Evolutionary conservation across 2,113 vertebrate genomes (phyloP), one percentile per base, ranked within the genome.

Genomic region (Macheiramphus alcinus): DNA sequence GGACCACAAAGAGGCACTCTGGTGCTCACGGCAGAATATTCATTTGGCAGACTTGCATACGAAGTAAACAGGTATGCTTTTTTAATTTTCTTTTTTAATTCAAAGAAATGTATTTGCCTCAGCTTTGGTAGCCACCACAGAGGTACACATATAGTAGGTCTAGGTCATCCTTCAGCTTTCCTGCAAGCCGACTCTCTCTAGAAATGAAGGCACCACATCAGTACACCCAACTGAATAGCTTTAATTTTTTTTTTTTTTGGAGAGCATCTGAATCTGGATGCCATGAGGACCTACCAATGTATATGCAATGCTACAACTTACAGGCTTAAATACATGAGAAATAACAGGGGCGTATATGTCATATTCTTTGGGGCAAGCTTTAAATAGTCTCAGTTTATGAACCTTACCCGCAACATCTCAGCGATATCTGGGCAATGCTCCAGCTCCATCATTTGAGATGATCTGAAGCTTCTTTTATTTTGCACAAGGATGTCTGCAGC

Each of bases 181-280:
- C 61, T 48, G 52, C 17, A 88, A 79, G 45, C 7, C 40, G 66
- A 0, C 25, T 38, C 19, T 71, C 56, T 66, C 61, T 56, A 38
- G 32, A 80, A 42, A 55, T 55, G 26, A 80, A 43, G 40, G 16
- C n/a, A 90, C 42, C 23, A 56, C 2, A 7, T 34, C 61, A 38
- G 36, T n/a, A 43, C 16, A 34, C 16, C 27, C 0, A 0, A 29
- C 0, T 45, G 47, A 70, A 71, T 7, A 53, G 38, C 34, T 42
- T 86, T 71, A 10, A n/a, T 40, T 58, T n/a, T 7, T 19, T 40
- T 76, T 71, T 43, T 34, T 81, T 76, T 70, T 36, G 20, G 20
- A 86, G 34, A 40, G 11, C 2, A 3, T 52, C 42, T 74, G 47
- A 88, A 58, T 58, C 47, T 59, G 45, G 31, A 43, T 89, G 66